Evolutionary conservation across 53 echinoderm and acorn worm species (phyloP), one percentile per base, ranked within the genome.

Genomic region (Antedon mediterranea): DNA sequence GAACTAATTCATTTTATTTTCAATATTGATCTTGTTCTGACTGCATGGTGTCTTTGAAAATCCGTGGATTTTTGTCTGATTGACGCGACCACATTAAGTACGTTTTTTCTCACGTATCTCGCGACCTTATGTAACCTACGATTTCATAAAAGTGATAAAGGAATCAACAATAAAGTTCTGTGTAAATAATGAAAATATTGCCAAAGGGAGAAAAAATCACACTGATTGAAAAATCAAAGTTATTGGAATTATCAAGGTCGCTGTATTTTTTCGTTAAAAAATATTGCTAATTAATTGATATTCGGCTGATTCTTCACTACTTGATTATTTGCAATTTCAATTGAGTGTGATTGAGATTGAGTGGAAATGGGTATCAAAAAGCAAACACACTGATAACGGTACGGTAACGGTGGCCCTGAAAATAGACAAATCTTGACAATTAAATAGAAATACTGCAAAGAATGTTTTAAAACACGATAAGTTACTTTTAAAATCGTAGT

Each of bases 271-370:
- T 57, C 57, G 57, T 57, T 57, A 57, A 57, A 57, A 57, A 57
- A 57, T 57, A 57, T 57, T 57, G 57, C 57, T 57, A 57, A 57
- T 57, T 57, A 57, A 57, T 57, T 57, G 57, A 57, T 57, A 57
- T 3, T 13, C 57, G 57, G 15, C 9, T 20, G 57, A 57, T 57
- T 57, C 23, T 26, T 57, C n/a, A 57, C 7, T 57, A 57, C 57
- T 57, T 57, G 57, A 57, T 57, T 18, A 3, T 57, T 57, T 57
- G 11, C 23, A 57, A 57, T 57, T 57, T 57, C 15, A 37, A 37
- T 37, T 37, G 37, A 37, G 11, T 11, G 4, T 37, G 37, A 37
- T 4, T 37, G 37, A 37, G 11, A 37, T 37, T 37, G 37, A 37
- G 37, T 37, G 37, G 37, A 37, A 37, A 6, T 37, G 37, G 11